Conservation (phyloP, 2,113 vertebrate species). For the Dipodomys spectabilis region DNA sequence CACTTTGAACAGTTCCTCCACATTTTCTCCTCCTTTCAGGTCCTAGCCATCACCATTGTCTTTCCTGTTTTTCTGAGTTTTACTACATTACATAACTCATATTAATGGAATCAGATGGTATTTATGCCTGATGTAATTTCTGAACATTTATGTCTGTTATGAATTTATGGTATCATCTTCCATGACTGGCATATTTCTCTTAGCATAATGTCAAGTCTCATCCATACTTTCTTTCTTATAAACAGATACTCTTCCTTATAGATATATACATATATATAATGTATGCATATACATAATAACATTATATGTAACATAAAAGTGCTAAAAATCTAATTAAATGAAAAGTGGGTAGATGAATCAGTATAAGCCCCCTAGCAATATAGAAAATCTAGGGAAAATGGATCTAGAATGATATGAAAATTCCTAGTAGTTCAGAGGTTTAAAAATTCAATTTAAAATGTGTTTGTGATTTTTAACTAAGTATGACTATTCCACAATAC, state of each 20-base stretch:
- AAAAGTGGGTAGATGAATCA: not conserved
- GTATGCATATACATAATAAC: not conserved
- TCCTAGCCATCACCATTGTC: not conserved
- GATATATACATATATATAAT: not conserved
- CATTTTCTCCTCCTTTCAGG: not conserved
- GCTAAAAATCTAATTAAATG: slow-evolving; percentile 32
- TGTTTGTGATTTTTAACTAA: no score
- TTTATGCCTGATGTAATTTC: not conserved
- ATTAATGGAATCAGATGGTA: not conserved
- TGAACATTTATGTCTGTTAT: no score
- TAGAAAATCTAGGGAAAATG: not conserved
- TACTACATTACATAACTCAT: not conserved
- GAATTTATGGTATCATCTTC: not conserved
- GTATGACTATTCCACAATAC: no score
- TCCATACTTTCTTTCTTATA: not conserved
- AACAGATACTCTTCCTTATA: not conserved
- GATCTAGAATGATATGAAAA: not conserved
- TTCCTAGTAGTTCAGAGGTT: not conserved
- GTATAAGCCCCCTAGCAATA: not conserved
- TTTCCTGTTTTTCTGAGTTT: not conserved
- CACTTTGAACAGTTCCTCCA: not conserved
- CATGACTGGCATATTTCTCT: not conserved
- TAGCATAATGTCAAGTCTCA: not conserved
- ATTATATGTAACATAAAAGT: not conserved
- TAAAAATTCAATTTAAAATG: not conserved